Conservation (phyloP, 2,888 invertebrate species). For the Leptinotarsa peninsularis region DNA sequence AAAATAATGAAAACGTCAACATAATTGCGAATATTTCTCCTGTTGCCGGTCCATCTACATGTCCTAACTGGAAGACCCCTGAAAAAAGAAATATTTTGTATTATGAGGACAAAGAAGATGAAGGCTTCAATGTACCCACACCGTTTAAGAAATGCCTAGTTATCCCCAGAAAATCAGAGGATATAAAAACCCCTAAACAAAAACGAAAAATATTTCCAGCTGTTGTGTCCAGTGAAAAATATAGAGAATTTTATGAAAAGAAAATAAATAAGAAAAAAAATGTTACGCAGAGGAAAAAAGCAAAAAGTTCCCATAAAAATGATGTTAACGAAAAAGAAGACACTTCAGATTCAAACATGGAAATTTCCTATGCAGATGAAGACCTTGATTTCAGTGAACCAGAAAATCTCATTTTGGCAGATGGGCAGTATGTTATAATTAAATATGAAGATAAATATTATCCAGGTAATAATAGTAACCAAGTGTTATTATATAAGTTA, state of each 20-base stretch:
- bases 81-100: neutral
- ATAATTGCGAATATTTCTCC: neutral
- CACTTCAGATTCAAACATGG: neutral
- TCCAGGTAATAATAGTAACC: neutral
- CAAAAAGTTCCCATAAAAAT: conserved; percentile 1
- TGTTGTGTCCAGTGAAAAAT: no score
- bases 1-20: no score
- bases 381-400: conserved; percentile 16
- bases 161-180: no score
- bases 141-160: conserved; percentile 2
- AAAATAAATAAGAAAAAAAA: neutral
- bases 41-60: neutral
- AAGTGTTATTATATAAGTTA: conserved; percentile 5
- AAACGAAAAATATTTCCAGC: no score
- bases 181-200: no score
- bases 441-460: conserved; percentile 24
- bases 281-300: neutral
- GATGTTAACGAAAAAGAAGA: neutral
- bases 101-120: conserved; percentile 22
- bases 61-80: neutral
- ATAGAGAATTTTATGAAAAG: neutral
- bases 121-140: neutral
- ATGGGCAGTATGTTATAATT: conserved; percentile 21
- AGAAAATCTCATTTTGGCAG: conserved; percentile 15
- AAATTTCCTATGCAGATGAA: no score